Conservation (phyloP, 2,113 vertebrate genomes). For the Mystacornis crossleyi region DNA sequence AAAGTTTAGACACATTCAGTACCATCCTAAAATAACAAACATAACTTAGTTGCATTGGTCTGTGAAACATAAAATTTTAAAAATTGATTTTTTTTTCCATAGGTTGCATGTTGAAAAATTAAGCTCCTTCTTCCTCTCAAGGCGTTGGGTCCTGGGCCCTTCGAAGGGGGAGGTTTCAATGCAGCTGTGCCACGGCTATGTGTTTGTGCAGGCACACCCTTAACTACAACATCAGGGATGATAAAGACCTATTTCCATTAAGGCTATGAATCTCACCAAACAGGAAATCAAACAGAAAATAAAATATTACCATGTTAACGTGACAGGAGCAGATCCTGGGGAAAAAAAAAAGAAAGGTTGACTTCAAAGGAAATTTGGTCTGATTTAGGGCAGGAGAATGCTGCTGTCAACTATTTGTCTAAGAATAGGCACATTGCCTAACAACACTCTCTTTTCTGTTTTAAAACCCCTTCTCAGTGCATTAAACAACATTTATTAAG, state of each 20-base stretch:
- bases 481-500: background rate
- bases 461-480: background rate
- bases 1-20: background rate
- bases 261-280: background rate
- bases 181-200: background rate
- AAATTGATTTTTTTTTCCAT: too few species aligned
- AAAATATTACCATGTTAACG: background rate
- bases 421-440: constrained; percentile 27
- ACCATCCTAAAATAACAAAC: background rate
- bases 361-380: constrained; percentile 4
- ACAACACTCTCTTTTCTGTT: background rate
- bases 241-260: background rate
- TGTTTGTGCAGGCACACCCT: accelerated
- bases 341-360: background rate
- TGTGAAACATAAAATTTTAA: background rate
- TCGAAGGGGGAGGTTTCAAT: background rate
- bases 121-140: background rate
- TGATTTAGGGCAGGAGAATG: constrained; percentile 28
- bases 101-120: accelerated
- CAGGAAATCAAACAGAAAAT: constrained; percentile 32
- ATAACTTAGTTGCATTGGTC: background rate
- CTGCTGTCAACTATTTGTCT: constrained; percentile 38
- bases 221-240: background rate
- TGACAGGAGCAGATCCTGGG: background rate
- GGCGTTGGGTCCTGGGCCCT: background rate